Conservation (phyloP, 2,888 invertebrate species). For the Gandaritis pyraliata region DNA sequence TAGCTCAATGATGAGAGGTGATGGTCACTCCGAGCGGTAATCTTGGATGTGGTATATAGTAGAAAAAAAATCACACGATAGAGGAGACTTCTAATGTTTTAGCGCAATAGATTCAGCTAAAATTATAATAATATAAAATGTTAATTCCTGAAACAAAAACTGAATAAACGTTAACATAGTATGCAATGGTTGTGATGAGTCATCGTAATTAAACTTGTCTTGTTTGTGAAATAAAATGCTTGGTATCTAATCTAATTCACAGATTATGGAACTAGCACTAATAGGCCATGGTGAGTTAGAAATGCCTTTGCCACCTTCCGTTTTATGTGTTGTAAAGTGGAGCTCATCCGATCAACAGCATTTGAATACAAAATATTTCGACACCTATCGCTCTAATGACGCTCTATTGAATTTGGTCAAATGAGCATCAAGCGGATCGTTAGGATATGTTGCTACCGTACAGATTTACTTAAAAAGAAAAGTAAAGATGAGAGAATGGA, state of each 20-base stretch:
- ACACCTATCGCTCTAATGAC: conserved; percentile 52
- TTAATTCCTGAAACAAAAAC: too few species aligned
- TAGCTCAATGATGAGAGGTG: conserved; percentile 77
- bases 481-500: conserved; percentile 36
- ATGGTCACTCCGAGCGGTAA: conserved; percentile 37
- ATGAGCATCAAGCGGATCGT: conserved; percentile 43
- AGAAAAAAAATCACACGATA: too few species aligned
- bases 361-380: conserved; percentile 46
- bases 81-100: neutral
- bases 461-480: conserved; percentile 32
- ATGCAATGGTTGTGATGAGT: neutral
- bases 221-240: conserved; percentile 32
- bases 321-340: conserved; percentile 22
- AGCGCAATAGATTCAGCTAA: too few species aligned
- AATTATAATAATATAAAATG: too few species aligned
- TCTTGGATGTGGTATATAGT: conserved; percentile 36
- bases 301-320: conserved; percentile 31
- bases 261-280: conserved; percentile 27
- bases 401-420: conserved; percentile 45
- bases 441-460: conserved; percentile 45
- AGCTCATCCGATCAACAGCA: conserved; percentile 32
- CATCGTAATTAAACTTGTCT: conserved; percentile 14
- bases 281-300: conserved; percentile 30
- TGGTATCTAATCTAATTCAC: conserved; percentile 23
- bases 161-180: too few species aligned